A percentile compares a stretch with the other conserved stretches of the same genome.
phyloP scores from a whole-genome alignment of 2,888 invertebrate species.

The Baccha elongata region DNA sequence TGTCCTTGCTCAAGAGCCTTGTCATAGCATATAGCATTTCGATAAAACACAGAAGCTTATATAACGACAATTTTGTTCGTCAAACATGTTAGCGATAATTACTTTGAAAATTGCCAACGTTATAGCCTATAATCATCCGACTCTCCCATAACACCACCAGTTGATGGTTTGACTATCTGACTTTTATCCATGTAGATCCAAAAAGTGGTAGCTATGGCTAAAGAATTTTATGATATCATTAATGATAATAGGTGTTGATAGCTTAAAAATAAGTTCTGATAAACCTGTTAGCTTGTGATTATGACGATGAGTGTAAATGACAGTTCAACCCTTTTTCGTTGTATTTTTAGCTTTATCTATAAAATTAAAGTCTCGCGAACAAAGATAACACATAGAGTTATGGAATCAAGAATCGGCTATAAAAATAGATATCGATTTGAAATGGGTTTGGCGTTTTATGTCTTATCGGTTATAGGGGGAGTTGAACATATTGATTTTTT shows the following conservation, averaged over 20 bases:
- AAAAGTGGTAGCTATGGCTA: neutral
- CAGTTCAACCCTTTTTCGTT: neutral
- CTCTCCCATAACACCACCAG: neutral
- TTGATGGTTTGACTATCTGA: neutral
- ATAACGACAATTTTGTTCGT: constrained; percentile 11
- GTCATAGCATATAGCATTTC: neutral
- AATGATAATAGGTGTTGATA: constrained; percentile 36
- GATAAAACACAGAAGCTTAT: neutral
- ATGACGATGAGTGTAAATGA: neutral
- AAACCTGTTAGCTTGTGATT: neutral
- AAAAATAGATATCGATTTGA: neutral
- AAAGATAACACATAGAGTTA: neutral
- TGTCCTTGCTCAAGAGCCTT: neutral
- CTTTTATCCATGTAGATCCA: too few relatives aligned
- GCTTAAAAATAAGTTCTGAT: neutral
- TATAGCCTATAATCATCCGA: neutral
- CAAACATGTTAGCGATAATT: constrained; percentile 42
- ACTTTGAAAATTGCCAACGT: constrained; percentile 13
- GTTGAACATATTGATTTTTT: neutral
- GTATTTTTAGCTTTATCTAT: constrained; percentile 11
- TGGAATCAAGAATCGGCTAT: neutral
- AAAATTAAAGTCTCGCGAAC: constrained; percentile 9
- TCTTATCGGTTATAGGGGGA: neutral
- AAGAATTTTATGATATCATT: constrained; percentile 12
- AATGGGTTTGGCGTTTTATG: neutral